Evolutionary conservation across 2,888 invertebrate genomes (phyloP).

Genomic region (Brachycybe producta): DNA sequence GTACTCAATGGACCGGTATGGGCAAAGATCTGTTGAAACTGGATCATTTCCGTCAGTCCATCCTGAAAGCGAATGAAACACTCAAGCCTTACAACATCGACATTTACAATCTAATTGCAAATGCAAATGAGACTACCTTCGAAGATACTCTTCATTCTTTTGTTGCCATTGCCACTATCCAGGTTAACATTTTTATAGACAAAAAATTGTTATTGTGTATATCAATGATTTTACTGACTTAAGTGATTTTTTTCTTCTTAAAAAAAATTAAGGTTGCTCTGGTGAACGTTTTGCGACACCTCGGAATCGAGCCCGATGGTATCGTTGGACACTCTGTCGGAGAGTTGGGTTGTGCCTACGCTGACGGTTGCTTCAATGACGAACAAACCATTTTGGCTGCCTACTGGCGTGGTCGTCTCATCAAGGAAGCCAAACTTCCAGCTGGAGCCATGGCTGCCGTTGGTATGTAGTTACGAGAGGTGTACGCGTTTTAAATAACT

Average conservation of each 20-base stretch:
- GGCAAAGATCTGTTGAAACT: constrained; percentile 70
- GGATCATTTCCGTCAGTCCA: constrained; percentile 63
- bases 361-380: constrained; percentile 84
- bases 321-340: constrained; percentile 94
- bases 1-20: constrained; percentile 96
- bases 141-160: constrained; percentile 81
- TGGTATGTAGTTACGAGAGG: constrained; percentile 46
- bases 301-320: constrained; percentile 75
- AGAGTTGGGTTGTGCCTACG: constrained; percentile 90
- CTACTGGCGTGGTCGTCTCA: constrained; percentile 79
- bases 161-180: constrained; percentile 86
- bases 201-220: no score
- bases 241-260: constrained; percentile 21
- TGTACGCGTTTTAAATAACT: no score
- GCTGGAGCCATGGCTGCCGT: constrained; percentile 84
- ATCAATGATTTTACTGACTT: background rate
- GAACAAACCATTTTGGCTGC: constrained; percentile 90
- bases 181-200: constrained; percentile 45
- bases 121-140: constrained; percentile 60
- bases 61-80: constrained; percentile 59
- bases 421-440: constrained; percentile 57
- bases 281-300: constrained; percentile 64
- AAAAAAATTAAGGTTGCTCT: constrained; percentile 79
- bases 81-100: constrained; percentile 67
- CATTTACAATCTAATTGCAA: constrained; percentile 63